phyloP scores from a whole-genome alignment of 2,113 vertebrate genomes.

The Vimba vimba region DNA sequence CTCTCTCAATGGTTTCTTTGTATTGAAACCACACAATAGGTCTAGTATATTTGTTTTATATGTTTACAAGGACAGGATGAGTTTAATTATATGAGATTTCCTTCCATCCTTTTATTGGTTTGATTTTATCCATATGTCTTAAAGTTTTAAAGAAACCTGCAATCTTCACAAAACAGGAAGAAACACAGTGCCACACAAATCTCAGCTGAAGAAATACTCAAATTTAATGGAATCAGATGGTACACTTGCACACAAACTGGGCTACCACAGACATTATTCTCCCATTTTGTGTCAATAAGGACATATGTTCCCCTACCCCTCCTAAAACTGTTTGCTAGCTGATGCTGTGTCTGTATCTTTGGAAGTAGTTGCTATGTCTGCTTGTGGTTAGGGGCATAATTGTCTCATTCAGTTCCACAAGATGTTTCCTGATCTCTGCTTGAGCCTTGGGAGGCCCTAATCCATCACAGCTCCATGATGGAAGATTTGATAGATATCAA shows the following conservation, averaged over 20 bases:
- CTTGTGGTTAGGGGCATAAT: conserved; percentile 30
- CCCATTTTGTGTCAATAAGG: background rate
- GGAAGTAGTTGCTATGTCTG: conserved; percentile 21
- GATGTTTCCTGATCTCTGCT: conserved; percentile 29
- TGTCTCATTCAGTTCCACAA: background rate
- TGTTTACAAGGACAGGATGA: background rate
- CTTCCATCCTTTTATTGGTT: background rate
- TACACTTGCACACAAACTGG: background rate
- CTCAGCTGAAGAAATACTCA: background rate
- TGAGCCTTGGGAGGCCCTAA: background rate
- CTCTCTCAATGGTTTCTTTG: background rate
- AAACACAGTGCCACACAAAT: background rate
- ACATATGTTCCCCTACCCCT: background rate
- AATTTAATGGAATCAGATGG: background rate
- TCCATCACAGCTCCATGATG: conserved; percentile 9
- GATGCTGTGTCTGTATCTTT: background rate
- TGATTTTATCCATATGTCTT: background rate
- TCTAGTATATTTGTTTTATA: background rate
- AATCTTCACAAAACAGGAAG: background rate
- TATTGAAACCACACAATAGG: background rate
- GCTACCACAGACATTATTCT: background rate
- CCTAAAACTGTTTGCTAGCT: background rate
- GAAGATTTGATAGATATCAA: background rate
- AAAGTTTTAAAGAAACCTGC: background rate
- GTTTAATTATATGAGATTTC: background rate